A percentile compares a stretch with the other conserved stretches of the same genome.
Conservation (phyloP, 1,140 invertebrate species). For the Papilio glaucus region DNA sequence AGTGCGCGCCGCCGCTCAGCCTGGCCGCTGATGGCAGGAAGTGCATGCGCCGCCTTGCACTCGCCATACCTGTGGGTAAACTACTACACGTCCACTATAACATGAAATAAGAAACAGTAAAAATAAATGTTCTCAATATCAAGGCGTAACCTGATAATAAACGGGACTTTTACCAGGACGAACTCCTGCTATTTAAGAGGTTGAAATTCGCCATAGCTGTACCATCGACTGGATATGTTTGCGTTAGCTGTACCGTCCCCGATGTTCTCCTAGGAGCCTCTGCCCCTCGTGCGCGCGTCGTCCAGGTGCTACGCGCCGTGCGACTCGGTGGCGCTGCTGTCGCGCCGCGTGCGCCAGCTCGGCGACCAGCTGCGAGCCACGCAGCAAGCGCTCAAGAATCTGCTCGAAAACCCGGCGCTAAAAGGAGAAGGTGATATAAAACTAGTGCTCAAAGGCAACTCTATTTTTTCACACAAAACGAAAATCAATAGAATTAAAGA, state of each 20-base stretch:
- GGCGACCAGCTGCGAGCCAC: constrained; percentile 85
- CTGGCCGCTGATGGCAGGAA: constrained; percentile 85
- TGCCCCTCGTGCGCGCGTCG: constrained; percentile 67
- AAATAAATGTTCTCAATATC: too few species aligned
- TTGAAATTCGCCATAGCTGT: too few species aligned
- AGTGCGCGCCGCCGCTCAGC: constrained; percentile 80
- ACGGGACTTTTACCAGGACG: constrained; percentile 10
- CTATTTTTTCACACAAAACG: too few species aligned
- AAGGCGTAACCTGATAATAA: too few species aligned
- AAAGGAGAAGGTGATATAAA: constrained; percentile 58
- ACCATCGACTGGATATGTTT: neutral
- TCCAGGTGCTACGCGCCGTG: constrained; percentile 85
- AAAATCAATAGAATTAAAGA: too few species aligned
- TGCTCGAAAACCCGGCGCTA: constrained; percentile 62
- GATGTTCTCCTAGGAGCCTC: constrained; percentile 67
- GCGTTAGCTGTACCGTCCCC: neutral
- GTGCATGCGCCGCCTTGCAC: constrained; percentile 78
- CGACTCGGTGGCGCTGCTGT: constrained; percentile 84
- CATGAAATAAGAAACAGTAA: neutral
- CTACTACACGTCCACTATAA: neutral
- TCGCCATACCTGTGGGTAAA: constrained; percentile 53
- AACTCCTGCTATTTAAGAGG: constrained; percentile 30
- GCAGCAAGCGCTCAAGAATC: constrained; percentile 83
- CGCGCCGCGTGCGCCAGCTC: constrained; percentile 84
- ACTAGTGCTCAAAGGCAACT: too few species aligned